phyloP scores from a whole-genome alignment of 1,140 invertebrate genomes.

The Apis mellifera region Amel_HAv3.1 CM009931.2:247001-247500 shows the following conservation, averaged over 20 bases:
- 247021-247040: constrained; percentile 83
- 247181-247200: background rate
- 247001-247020: constrained; percentile 83
- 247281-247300: constrained; percentile 2
- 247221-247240: constrained; percentile 51
- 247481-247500: background rate
- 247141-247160: background rate
- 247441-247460: constrained; percentile 17
- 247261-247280: constrained; percentile 41
- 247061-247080: constrained; percentile 71
- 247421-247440: background rate
- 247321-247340: background rate
- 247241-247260: constrained; percentile 20
- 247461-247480: background rate
- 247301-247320: background rate
- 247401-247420: background rate
- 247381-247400: background rate
- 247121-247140: constrained; percentile 7
- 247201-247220: constrained; percentile 37
- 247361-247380: background rate
- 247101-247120: constrained; percentile 32
- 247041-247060: constrained; percentile 72
- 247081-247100: constrained; percentile 50
- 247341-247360: background rate
- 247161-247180: background rate